Percentiles rank a stretch among this genome's conserved stretches.
Evolutionary conservation across 2,888 invertebrate genomes (phyloP).

Genomic region (Phengaris arion): DNA sequence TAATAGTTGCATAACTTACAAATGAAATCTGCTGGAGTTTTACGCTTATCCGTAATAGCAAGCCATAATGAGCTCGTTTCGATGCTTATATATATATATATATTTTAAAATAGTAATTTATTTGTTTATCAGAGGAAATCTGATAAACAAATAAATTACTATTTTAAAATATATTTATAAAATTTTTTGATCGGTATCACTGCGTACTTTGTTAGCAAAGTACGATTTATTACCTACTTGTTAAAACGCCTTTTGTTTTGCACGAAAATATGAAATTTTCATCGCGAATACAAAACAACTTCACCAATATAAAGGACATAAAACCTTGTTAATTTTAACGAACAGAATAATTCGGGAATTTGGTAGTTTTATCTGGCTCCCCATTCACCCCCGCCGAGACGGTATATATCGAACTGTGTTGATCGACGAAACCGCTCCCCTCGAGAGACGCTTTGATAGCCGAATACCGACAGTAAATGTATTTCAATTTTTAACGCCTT

Average conservation of each 20-base stretch:
- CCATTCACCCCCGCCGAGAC: conserved; percentile 38
- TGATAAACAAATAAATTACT: too few species aligned
- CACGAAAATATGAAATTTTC: background rate
- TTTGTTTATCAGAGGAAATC: background rate
- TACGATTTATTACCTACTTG: background rate
- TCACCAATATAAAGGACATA: background rate
- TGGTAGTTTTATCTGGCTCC: conserved; percentile 51
- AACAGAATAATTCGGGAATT: conserved; percentile 38
- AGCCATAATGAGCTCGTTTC: background rate
- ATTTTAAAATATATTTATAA: too few species aligned
- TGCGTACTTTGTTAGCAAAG: background rate
- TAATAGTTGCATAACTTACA: background rate
- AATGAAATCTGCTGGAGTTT: background rate
- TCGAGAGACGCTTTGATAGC: conserved; percentile 49
- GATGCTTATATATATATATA: background rate
- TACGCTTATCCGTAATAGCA: background rate
- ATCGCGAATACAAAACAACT: background rate
- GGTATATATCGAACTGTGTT: conserved; percentile 68
- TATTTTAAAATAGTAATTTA: too few species aligned
- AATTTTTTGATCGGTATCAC: too few species aligned
- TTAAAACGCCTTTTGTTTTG: background rate
- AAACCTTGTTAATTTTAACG: conserved; percentile 5
- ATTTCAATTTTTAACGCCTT: conserved; percentile 23
- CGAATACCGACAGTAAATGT: conserved; percentile 43
- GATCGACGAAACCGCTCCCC: conserved; percentile 58